phyloP scores from a whole-genome alignment of 2,113 vertebrate genomes.

The Otocyon megalotis region DNA sequence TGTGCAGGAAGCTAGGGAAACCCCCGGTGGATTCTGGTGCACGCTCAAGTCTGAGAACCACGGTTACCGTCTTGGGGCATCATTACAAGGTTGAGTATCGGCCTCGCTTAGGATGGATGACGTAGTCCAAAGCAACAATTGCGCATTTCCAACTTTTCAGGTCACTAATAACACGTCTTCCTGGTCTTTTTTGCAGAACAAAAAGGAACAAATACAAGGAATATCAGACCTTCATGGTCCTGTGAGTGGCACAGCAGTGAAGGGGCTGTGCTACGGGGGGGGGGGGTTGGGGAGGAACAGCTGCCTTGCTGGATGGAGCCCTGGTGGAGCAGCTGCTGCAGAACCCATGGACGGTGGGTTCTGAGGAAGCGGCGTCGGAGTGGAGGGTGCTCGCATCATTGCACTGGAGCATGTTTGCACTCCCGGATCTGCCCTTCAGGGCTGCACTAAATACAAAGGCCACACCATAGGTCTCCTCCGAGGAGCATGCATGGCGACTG shows the following conservation, averaged over 20 bases:
- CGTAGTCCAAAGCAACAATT: background rate
- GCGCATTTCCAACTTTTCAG: background rate
- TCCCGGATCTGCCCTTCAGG: background rate
- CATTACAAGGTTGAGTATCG: background rate
- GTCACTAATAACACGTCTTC: background rate
- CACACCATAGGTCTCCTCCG: accelerated
- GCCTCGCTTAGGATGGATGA: background rate
- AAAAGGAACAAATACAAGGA: background rate
- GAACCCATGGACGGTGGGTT: accelerated
- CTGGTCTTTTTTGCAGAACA: background rate
- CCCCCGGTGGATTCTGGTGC: background rate
- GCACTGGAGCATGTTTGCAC: background rate
- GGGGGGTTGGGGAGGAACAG: background rate
- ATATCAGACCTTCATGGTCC: background rate
- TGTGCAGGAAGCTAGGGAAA: background rate
- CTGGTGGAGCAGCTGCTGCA: accelerated
- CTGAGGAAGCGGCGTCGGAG: background rate
- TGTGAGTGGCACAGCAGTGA: background rate
- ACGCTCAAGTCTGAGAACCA: background rate
- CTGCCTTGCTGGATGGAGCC: accelerated
- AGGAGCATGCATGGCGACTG: accelerated
- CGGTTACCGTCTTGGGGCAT: too few relatives aligned
- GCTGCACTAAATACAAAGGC: accelerated
- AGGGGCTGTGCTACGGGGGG: accelerated
- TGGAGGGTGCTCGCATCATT: accelerated